Base-by-base conservation (phyloP, 2,113 vertebrate genomes). In the Canis aureus region DNA sequence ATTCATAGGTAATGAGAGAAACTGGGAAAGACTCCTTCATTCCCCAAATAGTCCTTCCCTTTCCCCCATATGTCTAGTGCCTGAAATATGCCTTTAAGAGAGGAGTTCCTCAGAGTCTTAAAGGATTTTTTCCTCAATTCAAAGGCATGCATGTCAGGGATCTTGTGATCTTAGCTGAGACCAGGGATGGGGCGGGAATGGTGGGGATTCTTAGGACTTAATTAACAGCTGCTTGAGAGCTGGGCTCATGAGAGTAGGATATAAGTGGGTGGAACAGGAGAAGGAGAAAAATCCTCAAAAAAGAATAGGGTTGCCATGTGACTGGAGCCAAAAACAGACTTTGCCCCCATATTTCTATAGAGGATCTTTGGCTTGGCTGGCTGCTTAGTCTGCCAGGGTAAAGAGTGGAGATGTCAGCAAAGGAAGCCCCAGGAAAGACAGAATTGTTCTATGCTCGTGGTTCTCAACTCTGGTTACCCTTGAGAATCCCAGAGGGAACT, bases 321-420 rank as follows among this genome's bases (percentile, higher is more conserved):
- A 57, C 67, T 87, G 53, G 60, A 49, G 23, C 73, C 76, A 43
- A 94, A 95, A 73, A 15, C 13, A 81, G 92, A 94, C 43, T 35
- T 76, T 51, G 64, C 15, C 62, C 5, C 20, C 9, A 20, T 0
- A 17, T 55, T 92, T 89, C 53, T 82, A 60, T 60, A 73, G 66
- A 55, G 27, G 15, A 76, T 94, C 43, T 96, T 92, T 86, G 67
- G 22, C 25, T 89, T 90, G 51, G 59, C n/a, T 92, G 51, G 64
- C 29, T 91, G 19, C 55, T 96, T 85, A 80, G 51, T 6, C 32
- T n/a, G 27, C 43, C 6, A 4, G 35, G 76, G 53, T 66, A 23
- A 35, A 96, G 51, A 66, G 43, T 64, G 8, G 17, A n/a, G 7
- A 12, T 59, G 35, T 82, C 62, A 51, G 85, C 19, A 94, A 32